Conservation (phyloP, 2,888 invertebrate genomes). For the Volucella zonaria region DNA sequence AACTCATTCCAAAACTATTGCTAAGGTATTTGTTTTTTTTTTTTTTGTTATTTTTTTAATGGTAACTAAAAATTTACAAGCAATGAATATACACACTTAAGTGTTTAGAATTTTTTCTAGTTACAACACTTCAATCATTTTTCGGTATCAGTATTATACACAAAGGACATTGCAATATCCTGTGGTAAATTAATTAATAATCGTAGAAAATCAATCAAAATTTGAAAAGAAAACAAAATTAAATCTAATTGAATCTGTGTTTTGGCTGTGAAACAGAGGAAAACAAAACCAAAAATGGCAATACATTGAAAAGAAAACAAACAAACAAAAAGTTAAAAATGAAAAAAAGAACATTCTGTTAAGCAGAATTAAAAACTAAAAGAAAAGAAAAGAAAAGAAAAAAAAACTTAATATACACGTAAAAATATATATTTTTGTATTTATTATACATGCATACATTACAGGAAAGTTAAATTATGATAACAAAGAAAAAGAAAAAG, state of each 20-base stretch:
- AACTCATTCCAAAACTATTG: slow-evolving; percentile 8
- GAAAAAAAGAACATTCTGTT: slow-evolving; percentile 63
- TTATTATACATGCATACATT: slow-evolving; percentile 49
- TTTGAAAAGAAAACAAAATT: slow-evolving; percentile 45
- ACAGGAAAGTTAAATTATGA: slow-evolving; percentile 50
- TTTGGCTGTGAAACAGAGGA: slow-evolving; percentile 83
- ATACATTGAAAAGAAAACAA: slow-evolving; percentile 54
- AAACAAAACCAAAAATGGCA: slow-evolving; percentile 54
- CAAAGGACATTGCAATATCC: slow-evolving; percentile 4
- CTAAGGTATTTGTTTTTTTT: background rate
- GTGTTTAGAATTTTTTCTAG: background rate
- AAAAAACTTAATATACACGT: slow-evolving; percentile 66
- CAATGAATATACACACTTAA: background rate
- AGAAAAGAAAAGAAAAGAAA: slow-evolving; percentile 11
- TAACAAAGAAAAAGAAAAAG: slow-evolving; percentile 25
- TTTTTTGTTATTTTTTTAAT: background rate
- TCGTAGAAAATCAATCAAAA: background rate
- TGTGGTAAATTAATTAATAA: slow-evolving; percentile 1
- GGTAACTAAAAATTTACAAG: background rate
- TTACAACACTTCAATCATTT: background rate
- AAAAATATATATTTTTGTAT: slow-evolving; percentile 74
- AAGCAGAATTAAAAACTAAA: slow-evolving; percentile 69
- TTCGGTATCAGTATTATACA: slow-evolving; percentile 48
- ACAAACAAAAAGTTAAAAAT: slow-evolving; percentile 43
- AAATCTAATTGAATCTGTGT: slow-evolving; percentile 80